Evolutionary conservation across 1,140 invertebrate species (phyloP).

Genomic region (Neodiprion lecontei): DNA sequence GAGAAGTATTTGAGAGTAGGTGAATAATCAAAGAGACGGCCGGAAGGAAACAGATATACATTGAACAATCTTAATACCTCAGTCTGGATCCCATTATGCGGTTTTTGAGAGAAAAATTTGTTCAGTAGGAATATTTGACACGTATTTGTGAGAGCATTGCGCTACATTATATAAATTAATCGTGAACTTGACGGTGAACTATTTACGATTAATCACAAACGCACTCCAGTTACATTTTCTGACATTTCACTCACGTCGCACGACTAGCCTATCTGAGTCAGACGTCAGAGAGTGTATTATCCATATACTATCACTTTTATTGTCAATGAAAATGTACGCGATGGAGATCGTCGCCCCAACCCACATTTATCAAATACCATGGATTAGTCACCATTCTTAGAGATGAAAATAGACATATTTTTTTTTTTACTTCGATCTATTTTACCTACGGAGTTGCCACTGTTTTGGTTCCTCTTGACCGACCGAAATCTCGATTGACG

Average conservation of each 20-base stretch:
- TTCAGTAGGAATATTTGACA: neutral
- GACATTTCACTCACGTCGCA: constrained; percentile 9
- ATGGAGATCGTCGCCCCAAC: no score
- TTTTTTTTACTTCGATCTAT: no score
- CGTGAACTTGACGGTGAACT: neutral
- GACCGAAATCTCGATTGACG: no score
- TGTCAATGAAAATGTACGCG: neutral
- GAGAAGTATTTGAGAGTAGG: no score
- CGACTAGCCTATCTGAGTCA: neutral
- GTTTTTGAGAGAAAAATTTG: constrained; percentile 19
- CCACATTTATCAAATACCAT: no score
- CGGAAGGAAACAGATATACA: no score
- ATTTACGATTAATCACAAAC: constrained; percentile 3
- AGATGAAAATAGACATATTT: no score
- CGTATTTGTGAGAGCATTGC: neutral
- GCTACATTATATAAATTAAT: neutral
- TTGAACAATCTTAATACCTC: constrained; percentile 34
- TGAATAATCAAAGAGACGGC: no score
- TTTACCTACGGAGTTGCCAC: no score
- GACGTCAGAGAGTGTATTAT: neutral
- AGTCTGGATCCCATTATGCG: constrained; percentile 58
- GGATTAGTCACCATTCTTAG: no score
- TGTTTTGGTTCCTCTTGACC: no score
- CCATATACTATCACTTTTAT: neutral
- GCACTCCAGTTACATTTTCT: neutral